Evolutionary conservation across 2,888 invertebrate species (phyloP), one percentile per base, ranked within the genome.

Genomic region (Embidobia sp.): DNA sequence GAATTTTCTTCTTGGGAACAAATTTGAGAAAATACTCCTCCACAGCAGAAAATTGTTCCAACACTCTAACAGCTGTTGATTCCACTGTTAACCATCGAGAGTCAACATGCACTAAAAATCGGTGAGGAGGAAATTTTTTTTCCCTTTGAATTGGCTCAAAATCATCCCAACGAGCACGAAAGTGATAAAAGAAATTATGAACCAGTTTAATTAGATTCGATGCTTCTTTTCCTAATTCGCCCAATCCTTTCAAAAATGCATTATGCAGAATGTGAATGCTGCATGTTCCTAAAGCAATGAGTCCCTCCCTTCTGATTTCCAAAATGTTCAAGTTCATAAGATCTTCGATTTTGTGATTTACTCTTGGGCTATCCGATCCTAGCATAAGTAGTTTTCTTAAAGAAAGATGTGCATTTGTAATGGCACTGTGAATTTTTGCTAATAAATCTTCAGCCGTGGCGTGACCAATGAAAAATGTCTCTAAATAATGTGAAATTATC

Each of bases 251-350:
- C 3, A 59, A 33, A 59, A 59, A 78, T n/a, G 48, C 11, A 19
- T 70, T 78, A 42, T 78, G 74, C 2, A 19, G 46, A 46, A 49
- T 57, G 27, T 78, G 78, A 10, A 78, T 33, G 11, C 27, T 57
- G 35, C 77, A 77, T 1, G 73, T 26, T 6, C 77, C 77, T 7
- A 63, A 22, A 53, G 67, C 31, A 2, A 61, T 13, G 18, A 63
- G 49, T 3, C n/a, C 11, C n/a, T 40, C 19, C 3, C 11, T 18
- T 10, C 44, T 44, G 5, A 22, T 6, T 22, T 40, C 19, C 10
- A 31, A 18, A 11, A 67, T 33, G 7, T 48, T 35, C 7, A 5
- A 10, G 35, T 67, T 67, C 0, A 57, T 8, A 10, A 57, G 11
- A 13, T 37, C 51, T 10, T 42, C 13, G n/a, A 61, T 7, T 33